Percentiles rank a stretch among this genome's conserved stretches.
Conservation (phyloP, 2,888 invertebrate species). For the Rugalucina vietnamica region DNA sequence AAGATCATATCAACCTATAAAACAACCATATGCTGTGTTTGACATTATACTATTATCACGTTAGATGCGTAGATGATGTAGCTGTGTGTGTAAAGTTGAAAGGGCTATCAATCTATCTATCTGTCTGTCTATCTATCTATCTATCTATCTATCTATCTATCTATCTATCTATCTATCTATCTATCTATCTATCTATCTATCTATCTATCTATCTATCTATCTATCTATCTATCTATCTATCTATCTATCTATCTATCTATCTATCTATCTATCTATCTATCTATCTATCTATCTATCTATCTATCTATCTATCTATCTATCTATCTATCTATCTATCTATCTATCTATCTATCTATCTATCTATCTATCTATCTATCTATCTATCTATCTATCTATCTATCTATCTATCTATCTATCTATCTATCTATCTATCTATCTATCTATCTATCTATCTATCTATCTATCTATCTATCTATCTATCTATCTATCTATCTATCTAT, state of each 20-base stretch:
- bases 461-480: not conserved
- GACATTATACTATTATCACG: too few species aligned
- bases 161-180: not conserved
- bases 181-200: not conserved
- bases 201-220: not conserved
- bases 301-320: not conserved
- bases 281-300: not conserved
- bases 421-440: not conserved
- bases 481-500: not conserved
- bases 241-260: not conserved
- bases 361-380: not conserved
- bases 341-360: not conserved
- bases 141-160: not conserved
- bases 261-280: not conserved
- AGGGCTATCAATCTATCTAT: not conserved
- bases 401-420: not conserved
- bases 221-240: not conserved
- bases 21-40: too few species aligned
- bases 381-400: not conserved
- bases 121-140: not conserved
- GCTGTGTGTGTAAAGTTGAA: too few species aligned
- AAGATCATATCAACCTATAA: too few species aligned
- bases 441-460: not conserved
- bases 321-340: not conserved
- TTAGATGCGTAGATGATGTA: too few species aligned